Base-by-base conservation (phyloP, 1,140 invertebrate species). In the Pachyrhynchus sulphureomaculatus region DNA sequence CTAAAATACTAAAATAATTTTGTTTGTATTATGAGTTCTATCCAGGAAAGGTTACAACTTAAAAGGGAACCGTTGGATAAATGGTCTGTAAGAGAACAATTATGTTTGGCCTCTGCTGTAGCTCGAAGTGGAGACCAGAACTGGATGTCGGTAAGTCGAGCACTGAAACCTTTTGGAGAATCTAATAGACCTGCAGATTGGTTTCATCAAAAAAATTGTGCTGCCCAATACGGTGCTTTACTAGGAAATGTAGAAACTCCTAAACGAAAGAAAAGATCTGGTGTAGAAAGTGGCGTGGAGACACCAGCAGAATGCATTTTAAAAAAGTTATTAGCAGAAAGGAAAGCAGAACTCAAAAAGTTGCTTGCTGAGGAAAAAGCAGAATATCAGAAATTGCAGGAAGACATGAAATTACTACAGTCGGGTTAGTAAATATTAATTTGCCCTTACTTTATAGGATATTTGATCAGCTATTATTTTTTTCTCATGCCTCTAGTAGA, bases 151-250 rank as follows among this genome's bases (percentile, higher is more conserved):
- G 93, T 97, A 0, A 93, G 92, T 29, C 79, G 93, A 61, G 87
- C 80, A 56, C 81, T 85, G 66, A 92, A 86, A 78, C 85, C 79
- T 57, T 87, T 84, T 68, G 84, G 85, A 0, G 91, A 95, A 68
- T 82, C 84, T 49, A 86, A 87, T 55, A 76, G 91, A 56, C 91
- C 93, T 1, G 68, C 80, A 0, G 93, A 96, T 75, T 96, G 92
- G 90, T 96, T 93, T 75, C 93, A 91, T 0, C 90, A 92, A 71
- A 95, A 93, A 76, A 88, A 92, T 67, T 96, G 94, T 82, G 92
- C 92, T 1, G 83, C 89, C 0, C 94, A 96, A 71, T 97, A 96
- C 78, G 85, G 88, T 17, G 83, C 86, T 26, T 72, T 97, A 2
- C 75, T 96, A 10, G 92, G 94, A 69, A 87, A 89, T 71, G 85